A percentile compares a stretch with the other conserved stretches of the same genome.
phyloP scores from a whole-genome alignment of 1,140 invertebrate species.

The Heliconius hewitsoni region DNA sequence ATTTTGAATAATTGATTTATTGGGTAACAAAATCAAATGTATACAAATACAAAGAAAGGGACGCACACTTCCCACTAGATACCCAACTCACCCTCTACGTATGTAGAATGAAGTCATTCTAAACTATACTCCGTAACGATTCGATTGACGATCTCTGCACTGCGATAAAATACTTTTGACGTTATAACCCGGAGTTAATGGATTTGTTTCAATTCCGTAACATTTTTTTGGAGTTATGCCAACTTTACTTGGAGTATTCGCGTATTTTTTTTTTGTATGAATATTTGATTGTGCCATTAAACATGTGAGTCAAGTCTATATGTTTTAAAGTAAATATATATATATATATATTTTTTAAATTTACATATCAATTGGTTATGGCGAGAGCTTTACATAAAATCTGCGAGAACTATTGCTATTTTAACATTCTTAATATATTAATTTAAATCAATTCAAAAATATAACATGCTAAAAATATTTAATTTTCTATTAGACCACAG shows the following conservation, averaged over 20 bases:
- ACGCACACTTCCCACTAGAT: constrained; percentile 49
- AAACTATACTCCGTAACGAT: constrained; percentile 73
- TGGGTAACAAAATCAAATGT: constrained; percentile 55
- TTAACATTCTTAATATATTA: no score
- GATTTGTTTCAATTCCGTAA: constrained; percentile 48
- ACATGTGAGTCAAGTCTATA: constrained; percentile 6
- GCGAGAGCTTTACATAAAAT: not conserved
- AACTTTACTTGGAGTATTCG: constrained; percentile 44
- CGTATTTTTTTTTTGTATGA: constrained; percentile 37
- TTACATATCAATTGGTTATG: not conserved
- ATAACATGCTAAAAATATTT: no score
- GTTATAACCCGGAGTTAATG: constrained; percentile 44
- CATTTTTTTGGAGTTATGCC: constrained; percentile 44
- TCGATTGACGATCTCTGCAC: constrained; percentile 68
- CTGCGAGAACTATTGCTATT: no score
- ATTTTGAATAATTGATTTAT: constrained; percentile 51
- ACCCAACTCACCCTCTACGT: constrained; percentile 66
- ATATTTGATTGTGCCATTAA: constrained; percentile 38
- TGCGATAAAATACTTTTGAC: constrained; percentile 56
- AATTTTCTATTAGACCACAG: no score
- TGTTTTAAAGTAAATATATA: not conserved
- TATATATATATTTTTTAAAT: not conserved
- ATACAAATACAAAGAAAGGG: constrained; percentile 58
- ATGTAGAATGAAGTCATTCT: constrained; percentile 77
- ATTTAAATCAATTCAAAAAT: no score